Base-by-base conservation (phyloP, 2,113 vertebrate species). In the Tetraodon nigroviridis region DNA sequence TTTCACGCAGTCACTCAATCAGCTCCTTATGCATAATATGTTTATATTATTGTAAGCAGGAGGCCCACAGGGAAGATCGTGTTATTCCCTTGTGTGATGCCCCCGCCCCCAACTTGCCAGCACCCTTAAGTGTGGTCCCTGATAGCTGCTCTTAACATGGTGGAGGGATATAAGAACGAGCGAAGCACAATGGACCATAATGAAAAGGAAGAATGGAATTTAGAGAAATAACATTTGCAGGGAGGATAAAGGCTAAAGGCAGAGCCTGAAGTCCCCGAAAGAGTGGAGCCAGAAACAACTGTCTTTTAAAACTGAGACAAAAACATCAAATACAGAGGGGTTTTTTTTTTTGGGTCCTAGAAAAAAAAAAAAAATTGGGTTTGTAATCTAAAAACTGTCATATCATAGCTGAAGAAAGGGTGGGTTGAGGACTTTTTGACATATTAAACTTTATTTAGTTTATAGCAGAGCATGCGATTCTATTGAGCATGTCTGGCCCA, bases 1-100 rank as follows among this genome's bases (percentile, higher is more conserved):
- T 73, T 83, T 75, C 51, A 75, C 14, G 22, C 56, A 65, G 67
- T 81, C 75, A 67, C 68, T 85, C 75, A 79, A 71, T 77, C 74
- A 73, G 64, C 67, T 73, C 46, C 45, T 62, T 59, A 57, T 69
- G 71, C 75, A 81, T 83, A 77, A 77, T 77, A 73, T 75, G 69
- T 82, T 71, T 73, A 64, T 82, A 81, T 81, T 64, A 77, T 51
- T 73, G 68, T 70, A 67, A 64, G 67, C 52, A 76, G 52, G 62
- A 72, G 55, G 58, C 64, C 77, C 55, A 55, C 18, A 27, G 73
- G 67, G 56, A 22, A 57, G 42, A 56, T 70, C 50, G 65, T 45
- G 32, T 62, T 78, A 61, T 85, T 65, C 70, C 66, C 71, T 69
- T 66, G 72, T 80, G 70, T 52, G 49, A 20, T 55, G 47, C 41